Evolutionary conservation across 2,888 invertebrate genomes (phyloP).

Genomic region (Agrilus mali): DNA sequence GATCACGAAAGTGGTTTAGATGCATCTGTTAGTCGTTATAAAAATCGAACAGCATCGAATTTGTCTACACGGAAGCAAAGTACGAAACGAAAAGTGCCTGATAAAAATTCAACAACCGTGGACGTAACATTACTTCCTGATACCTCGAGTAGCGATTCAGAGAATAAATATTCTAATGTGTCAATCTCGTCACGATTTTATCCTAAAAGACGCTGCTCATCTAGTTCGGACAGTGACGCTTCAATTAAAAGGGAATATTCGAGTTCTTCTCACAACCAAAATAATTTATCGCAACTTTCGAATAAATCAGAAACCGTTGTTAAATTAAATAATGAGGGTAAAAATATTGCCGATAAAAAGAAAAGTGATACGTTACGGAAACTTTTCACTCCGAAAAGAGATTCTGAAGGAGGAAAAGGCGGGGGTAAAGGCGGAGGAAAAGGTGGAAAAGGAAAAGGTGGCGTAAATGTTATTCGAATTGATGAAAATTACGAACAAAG

Average conservation of each 20-base stretch:
- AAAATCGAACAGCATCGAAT: conserved; percentile 15
- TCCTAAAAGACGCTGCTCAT: conserved; percentile 13
- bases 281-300: neutral
- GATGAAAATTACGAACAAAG: conserved; percentile 43
- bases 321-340: conserved; percentile 35
- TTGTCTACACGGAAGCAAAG: conserved; percentile 24
- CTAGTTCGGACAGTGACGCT: conserved; percentile 19
- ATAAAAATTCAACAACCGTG: conserved; percentile 28
- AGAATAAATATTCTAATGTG: conserved; percentile 25
- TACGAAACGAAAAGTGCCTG: conserved; percentile 31
- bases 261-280: conserved; percentile 17
- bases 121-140: conserved; percentile 23
- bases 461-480: conserved; percentile 52
- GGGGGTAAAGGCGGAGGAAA: conserved; percentile 58
- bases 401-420: conserved; percentile 50
- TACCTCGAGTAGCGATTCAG: conserved; percentile 29
- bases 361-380: conserved; percentile 55
- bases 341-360: conserved; percentile 52
- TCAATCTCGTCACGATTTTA: conserved; percentile 10
- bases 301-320: conserved; percentile 20
- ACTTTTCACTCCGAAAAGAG: conserved; percentile 45
- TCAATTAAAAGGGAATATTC: conserved; percentile 10
- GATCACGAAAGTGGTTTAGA: conserved; percentile 17
- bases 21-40: conserved; percentile 6
- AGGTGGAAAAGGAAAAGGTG: conserved; percentile 54